Evolutionary conservation across 2,797 vertebrate genomes (phyloP).

Genomic region (Coilia nasus): DNA sequence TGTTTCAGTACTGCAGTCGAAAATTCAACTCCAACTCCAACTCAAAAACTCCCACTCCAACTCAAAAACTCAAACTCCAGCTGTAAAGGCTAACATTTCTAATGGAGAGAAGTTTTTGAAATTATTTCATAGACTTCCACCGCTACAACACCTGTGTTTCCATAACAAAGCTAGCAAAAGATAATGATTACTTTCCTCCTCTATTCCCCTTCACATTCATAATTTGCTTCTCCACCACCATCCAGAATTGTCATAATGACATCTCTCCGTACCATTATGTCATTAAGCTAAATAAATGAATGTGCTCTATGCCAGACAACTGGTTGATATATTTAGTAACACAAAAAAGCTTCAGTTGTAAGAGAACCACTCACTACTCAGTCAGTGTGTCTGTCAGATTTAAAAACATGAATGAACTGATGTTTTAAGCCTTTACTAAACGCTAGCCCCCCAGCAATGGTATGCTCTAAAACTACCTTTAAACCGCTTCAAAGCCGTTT

Average conservation of each 20-base stretch:
- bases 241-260: not conserved
- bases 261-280: not conserved
- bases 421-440: not conserved
- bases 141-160: too few relatives aligned
- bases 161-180: not conserved
- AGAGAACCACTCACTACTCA: not conserved
- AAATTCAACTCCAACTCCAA: too few relatives aligned
- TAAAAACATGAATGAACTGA: constrained; percentile 2
- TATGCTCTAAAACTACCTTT: constrained; percentile 3
- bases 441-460: not conserved
- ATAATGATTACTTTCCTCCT: not conserved
- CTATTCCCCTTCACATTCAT: not conserved
- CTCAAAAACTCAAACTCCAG: too few relatives aligned
- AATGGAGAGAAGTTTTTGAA: too few relatives aligned
- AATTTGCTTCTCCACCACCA: not conserved
- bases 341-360: not conserved
- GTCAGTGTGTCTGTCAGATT: not conserved
- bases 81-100: too few relatives aligned
- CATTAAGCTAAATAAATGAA: not conserved
- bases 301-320: not conserved
- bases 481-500: constrained; percentile 16
- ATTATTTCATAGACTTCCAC: too few relatives aligned
- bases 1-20: too few relatives aligned
- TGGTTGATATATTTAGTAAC: not conserved
- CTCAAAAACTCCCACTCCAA: too few relatives aligned